A percentile compares a stretch with the other conserved stretches of the same genome.
Conservation (phyloP, 2,797 vertebrate genomes). For the Lutjanus argentimaculatus region DNA sequence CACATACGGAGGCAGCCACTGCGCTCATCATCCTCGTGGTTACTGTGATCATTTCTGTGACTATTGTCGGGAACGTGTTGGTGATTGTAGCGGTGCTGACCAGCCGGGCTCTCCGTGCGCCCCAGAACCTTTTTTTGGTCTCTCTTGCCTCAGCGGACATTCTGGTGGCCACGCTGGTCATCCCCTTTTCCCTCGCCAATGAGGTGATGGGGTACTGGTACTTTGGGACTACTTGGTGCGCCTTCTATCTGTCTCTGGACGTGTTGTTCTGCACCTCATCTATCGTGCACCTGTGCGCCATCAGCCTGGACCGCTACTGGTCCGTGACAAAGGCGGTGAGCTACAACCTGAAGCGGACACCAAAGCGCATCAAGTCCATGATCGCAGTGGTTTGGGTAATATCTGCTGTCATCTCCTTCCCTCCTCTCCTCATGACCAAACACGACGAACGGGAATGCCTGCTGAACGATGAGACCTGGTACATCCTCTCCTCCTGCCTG, state of each 20-base stretch:
- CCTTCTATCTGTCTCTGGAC: conserved; percentile 92
- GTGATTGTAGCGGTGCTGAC: conserved; percentile 92
- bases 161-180: conserved; percentile 92
- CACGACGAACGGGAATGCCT: conserved; percentile 86
- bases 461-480: conserved; percentile 94
- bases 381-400: conserved; percentile 90
- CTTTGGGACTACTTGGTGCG: conserved; percentile 93
- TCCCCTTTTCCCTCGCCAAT: conserved; percentile 93
- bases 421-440: conserved; percentile 89
- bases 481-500: conserved; percentile 91
- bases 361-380: conserved; percentile 89
- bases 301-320: conserved; percentile 95
- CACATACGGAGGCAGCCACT: conserved; percentile 77
- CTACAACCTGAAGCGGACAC: conserved; percentile 92
- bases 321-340: conserved; percentile 92
- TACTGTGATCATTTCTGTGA: conserved; percentile 86
- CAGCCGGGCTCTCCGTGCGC: conserved; percentile 91
- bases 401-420: conserved; percentile 91
- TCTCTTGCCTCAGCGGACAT: conserved; percentile 94
- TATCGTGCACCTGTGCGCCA: conserved; percentile 94
- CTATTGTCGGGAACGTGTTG: conserved; percentile 90
- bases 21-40: conserved; percentile 90
- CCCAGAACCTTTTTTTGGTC: conserved; percentile 94
- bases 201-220: conserved; percentile 96
- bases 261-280: conserved; percentile 94